Conservation (phyloP, 2,888 invertebrate species). For the Timema cristinae region DNA sequence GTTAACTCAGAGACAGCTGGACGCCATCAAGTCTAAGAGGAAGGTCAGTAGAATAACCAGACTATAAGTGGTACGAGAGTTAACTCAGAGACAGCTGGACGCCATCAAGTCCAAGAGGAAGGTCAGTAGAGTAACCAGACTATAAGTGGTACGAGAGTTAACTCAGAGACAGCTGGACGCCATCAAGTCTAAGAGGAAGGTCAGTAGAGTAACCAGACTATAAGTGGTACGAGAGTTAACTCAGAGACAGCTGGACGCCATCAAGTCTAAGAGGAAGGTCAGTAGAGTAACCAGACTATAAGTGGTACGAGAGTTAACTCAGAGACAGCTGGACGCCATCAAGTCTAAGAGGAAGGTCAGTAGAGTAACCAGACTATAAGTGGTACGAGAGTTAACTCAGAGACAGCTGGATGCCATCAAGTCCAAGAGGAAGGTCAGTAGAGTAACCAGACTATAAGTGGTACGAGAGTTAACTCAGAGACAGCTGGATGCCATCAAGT, state of each 20-base stretch:
- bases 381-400: slow-evolving; percentile 47
- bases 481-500: slow-evolving; percentile 48
- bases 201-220: slow-evolving; percentile 34
- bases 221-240: slow-evolving; percentile 45
- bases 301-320: slow-evolving; percentile 46
- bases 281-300: slow-evolving; percentile 21
- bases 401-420: slow-evolving; percentile 48
- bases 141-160: slow-evolving; percentile 42
- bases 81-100: slow-evolving; percentile 49
- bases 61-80: slow-evolving; percentile 38
- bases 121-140: slow-evolving; percentile 39
- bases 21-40: slow-evolving; percentile 50
- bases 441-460: no score
- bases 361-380: no score
- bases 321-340: slow-evolving; percentile 48
- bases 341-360: slow-evolving; percentile 51
- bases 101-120: slow-evolving; percentile 51
- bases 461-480: slow-evolving; percentile 49
- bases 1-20: slow-evolving; percentile 48
- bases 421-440: slow-evolving; percentile 51
- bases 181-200: slow-evolving; percentile 51
- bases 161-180: slow-evolving; percentile 49
- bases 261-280: slow-evolving; percentile 52
- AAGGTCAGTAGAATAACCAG: slow-evolving; percentile 42
- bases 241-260: slow-evolving; percentile 47